Percentiles rank a stretch among this genome's conserved stretches.
Evolutionary conservation across 2,888 invertebrate species (phyloP).

Genomic region (Drosophila glabriapex): DNA sequence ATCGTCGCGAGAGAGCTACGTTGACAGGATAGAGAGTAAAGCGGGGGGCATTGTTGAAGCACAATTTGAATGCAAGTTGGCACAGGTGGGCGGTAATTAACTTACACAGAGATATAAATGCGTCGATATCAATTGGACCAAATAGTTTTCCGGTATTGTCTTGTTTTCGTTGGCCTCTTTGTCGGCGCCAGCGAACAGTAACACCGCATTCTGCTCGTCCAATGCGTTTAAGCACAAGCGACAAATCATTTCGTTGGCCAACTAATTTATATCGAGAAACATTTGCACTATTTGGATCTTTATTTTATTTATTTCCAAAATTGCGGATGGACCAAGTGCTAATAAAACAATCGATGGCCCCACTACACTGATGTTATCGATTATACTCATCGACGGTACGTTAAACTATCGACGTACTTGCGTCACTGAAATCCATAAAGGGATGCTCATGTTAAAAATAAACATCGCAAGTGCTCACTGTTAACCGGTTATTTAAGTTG

Average conservation of each 20-base stretch:
- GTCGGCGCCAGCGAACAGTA: slow-evolving; percentile 55
- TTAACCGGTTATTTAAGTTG: neutral
- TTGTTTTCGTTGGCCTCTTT: slow-evolving; percentile 40
- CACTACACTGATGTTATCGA: slow-evolving; percentile 28
- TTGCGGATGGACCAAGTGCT: slow-evolving; percentile 52
- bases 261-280: slow-evolving; percentile 37
- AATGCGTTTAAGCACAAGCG: slow-evolving; percentile 69
- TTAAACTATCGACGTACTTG: neutral
- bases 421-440: neutral
- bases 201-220: slow-evolving; percentile 67
- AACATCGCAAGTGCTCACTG: neutral
- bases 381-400: neutral
- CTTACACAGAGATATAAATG: slow-evolving; percentile 79
- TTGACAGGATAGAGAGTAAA: neutral
- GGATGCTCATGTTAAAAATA: neutral
- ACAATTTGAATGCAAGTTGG: neutral
- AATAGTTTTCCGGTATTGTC: slow-evolving; percentile 68
- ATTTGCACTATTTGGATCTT: slow-evolving; percentile 51
- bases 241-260: slow-evolving; percentile 69
- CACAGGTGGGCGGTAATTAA: slow-evolving; percentile 9
- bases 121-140: slow-evolving; percentile 76
- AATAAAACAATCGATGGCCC: slow-evolving; percentile 33
- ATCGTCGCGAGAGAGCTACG: slow-evolving; percentile 68
- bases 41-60: neutral
- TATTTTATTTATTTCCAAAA: slow-evolving; percentile 56